These are phyloP conservation scores for Leptodirus hochenwartii DNA, from an alignment of 2,888 invertebrate genomes.

Conservation along the genomic window DNA sequence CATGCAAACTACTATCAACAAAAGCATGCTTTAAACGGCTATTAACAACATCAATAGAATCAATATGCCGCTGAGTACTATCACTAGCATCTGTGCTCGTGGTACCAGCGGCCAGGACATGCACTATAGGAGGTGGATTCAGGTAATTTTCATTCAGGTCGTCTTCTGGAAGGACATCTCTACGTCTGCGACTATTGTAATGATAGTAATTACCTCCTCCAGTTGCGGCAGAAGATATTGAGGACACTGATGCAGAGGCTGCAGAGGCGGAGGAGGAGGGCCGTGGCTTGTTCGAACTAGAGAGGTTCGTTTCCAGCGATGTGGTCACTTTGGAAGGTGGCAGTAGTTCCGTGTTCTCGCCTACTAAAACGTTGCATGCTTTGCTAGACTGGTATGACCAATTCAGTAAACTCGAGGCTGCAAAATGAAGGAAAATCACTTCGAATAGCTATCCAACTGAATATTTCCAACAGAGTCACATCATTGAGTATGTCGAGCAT, in stretches of 20 bases:
- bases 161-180: no score
- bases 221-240: constrained; percentile 9
- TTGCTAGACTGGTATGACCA: constrained; percentile 73
- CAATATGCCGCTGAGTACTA: no score
- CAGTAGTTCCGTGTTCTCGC: constrained; percentile 48
- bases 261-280: constrained; percentile 27
- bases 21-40: neutral
- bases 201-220: constrained; percentile 31
- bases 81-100: no score
- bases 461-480: neutral
- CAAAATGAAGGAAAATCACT: constrained; percentile 17
- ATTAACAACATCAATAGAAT: constrained; percentile 1
- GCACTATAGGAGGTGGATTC: no score
- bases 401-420: constrained; percentile 67
- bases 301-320: constrained; percentile 53
- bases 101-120: no score
- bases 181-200: constrained; percentile 47
- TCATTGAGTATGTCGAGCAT: no score
- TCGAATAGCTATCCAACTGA: neutral
- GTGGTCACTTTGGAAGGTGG: constrained; percentile 52
- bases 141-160: no score
- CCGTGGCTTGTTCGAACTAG: constrained; percentile 45
- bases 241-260: constrained; percentile 22
- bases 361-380: constrained; percentile 69
- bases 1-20: neutral